Conservation (phyloP, 2,113 vertebrate species). For the Perccottus glenii region DNA sequence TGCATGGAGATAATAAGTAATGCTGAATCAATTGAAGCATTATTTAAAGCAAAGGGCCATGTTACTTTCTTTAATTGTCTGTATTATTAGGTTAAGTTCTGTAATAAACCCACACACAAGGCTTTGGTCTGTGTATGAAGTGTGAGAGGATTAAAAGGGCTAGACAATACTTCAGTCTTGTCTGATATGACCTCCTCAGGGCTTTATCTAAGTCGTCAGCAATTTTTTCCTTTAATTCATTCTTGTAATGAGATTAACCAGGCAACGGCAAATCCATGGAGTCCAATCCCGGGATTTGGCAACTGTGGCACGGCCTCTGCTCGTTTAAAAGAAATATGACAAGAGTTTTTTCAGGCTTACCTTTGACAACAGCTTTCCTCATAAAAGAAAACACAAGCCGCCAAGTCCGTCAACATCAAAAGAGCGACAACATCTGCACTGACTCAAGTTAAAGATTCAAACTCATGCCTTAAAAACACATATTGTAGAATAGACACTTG, state of each 20-base stretch:
- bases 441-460: neutral
- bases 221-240: conserved; percentile 83
- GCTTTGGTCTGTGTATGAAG: conserved; percentile 41
- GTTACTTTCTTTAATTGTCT: neutral
- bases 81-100: neutral
- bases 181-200: conserved; percentile 79
- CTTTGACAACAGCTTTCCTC: conserved; percentile 40
- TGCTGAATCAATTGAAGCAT: too few relatives aligned
- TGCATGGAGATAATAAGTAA: conserved; percentile 1
- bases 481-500: neutral
- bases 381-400: neutral
- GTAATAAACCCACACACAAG: conserved; percentile 10
- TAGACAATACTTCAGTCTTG: conserved; percentile 77
- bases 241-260: conserved; percentile 81
- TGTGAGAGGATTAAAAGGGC: conserved; percentile 58
- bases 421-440: neutral
- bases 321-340: conserved; percentile 37
- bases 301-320: conserved; percentile 59
- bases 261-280: conserved; percentile 75
- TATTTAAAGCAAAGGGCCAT: too few relatives aligned
- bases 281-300: conserved; percentile 70
- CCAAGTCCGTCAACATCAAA: neutral
- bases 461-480: too few relatives aligned
- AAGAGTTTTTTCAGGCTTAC: conserved; percentile 16
- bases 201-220: conserved; percentile 80